phyloP scores from a whole-genome alignment of 2,888 invertebrate genomes.

The Magallana nippona region DNA sequence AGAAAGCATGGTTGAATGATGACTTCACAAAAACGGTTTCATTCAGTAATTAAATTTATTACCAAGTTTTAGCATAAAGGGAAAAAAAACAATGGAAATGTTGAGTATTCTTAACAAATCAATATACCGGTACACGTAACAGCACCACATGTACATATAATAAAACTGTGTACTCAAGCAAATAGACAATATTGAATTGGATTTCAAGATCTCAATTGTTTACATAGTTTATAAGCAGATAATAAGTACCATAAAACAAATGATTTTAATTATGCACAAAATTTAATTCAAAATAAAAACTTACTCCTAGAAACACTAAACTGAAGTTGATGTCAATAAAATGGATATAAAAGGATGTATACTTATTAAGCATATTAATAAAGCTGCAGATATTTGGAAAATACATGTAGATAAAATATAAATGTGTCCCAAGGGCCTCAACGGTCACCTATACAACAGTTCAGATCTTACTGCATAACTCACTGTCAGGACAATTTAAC shows the following conservation, averaged over 20 bases:
- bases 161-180: constrained; percentile 10
- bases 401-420: no score
- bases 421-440: no score
- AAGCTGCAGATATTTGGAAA: no score
- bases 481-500: no score
- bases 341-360: no score
- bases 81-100: constrained; percentile 33
- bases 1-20: not conserved
- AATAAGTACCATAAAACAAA: not conserved
- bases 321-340: no score
- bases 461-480: no score
- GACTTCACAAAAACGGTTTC: not conserved
- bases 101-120: constrained; percentile 26
- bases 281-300: no score
- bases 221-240: no score
- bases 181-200: not conserved
- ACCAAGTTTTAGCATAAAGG: not conserved
- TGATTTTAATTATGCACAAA: not conserved
- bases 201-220: not conserved
- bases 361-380: no score
- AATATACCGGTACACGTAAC: not conserved
- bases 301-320: not conserved
- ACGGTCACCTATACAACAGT: no score
- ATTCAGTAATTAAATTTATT: constrained; percentile 3
- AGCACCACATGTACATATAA: constrained; percentile 13